Evolutionary conservation across 1,140 invertebrate species (phyloP).

Genomic region (Bombus huntii): DNA sequence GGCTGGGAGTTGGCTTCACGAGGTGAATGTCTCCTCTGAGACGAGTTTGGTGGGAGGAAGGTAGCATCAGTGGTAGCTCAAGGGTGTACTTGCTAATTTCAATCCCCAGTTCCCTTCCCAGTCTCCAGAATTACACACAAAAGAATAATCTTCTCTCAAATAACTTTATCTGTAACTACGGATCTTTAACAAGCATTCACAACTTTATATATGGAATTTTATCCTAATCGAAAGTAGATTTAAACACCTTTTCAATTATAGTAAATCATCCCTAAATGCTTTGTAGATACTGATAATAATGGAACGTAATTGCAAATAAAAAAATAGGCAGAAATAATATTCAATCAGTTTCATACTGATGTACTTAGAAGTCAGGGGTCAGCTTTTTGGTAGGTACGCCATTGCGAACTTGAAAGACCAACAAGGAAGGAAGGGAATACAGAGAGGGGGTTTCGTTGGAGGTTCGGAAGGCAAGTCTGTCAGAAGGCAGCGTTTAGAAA

Average conservation of each 20-base stretch:
- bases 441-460: constrained; percentile 23
- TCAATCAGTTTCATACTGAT: no score
- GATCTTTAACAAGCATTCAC: background rate
- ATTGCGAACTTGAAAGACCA: constrained; percentile 52
- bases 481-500: constrained; percentile 60
- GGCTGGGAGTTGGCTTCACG: constrained; percentile 71
- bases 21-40: constrained; percentile 80
- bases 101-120: background rate
- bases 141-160: background rate
- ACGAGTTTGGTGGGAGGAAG: constrained; percentile 65
- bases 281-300: background rate
- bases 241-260: background rate
- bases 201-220: background rate
- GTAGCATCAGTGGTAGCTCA: constrained; percentile 49
- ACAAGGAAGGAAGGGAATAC: constrained; percentile 21
- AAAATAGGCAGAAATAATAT: background rate
- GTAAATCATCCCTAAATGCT: background rate
- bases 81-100: background rate
- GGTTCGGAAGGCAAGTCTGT: constrained; percentile 55
- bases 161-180: no score
- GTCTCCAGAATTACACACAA: background rate
- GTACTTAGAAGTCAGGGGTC: background rate
- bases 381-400: background rate
- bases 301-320: background rate
- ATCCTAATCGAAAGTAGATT: background rate